Evolutionary conservation across 2,797 vertebrate genomes (phyloP), one percentile per base, ranked within the genome.

Genomic region (Sphaeramia orbicularis): DNA sequence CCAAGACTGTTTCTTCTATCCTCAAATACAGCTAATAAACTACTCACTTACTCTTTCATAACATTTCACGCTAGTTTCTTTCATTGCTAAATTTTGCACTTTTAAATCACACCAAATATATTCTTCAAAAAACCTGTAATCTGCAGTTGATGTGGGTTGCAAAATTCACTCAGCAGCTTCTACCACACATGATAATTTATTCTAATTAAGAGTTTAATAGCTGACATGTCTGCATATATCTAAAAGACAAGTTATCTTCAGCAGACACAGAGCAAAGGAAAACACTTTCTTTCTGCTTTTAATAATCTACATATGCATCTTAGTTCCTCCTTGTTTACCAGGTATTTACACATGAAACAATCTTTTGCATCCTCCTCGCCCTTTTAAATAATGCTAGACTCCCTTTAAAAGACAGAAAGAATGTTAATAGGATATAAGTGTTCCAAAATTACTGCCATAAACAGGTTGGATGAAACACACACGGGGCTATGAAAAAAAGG

Each of bases 391-490:
- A 57, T 54, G 73, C 15, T 18, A 8, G 40, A 24, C 10, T 75
- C 47, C 55, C 44, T 60, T 60, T 10, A 19, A 65, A 63, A 42
- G 45, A 60, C 38, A 68, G 36, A 42, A 19, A n/a, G 13, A 42
- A 19, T 53, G 19, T 49, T 67, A 51, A 56, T 32, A 65, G 50
- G 13, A 40, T 51, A 30, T 32, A 57, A 41, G 32, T 18, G 36
- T 52, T 60, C 36, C 40, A 72, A 67, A 72, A 75, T 41, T 0
- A 43, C 37, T 44, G 51, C 19, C 53, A 71, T 54, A 60, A 74
- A 70, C 21, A 66, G 52, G 47, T 61, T 64, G 42, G 8, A 73
- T 58, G 19, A 57, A 40, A 44, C 35, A 64, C 24, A 52, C 65
- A 42, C 18, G 19, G 24, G 47, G 38, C 43, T 69, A 55, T 76